Evolutionary conservation across 2,113 vertebrate species (phyloP).

Genomic region (Tor tambroides): DNA sequence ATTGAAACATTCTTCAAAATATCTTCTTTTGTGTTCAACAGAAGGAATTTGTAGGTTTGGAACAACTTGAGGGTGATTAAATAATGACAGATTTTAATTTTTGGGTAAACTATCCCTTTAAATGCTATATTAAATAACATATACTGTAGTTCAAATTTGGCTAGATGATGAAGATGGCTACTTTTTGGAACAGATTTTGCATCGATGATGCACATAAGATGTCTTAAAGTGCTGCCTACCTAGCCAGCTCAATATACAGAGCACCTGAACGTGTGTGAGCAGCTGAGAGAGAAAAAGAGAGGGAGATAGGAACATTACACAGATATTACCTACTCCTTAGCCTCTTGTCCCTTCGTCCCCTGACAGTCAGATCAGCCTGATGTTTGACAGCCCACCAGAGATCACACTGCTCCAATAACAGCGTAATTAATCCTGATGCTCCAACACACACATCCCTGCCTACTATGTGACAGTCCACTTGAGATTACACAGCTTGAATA

Average conservation of each 20-base stretch:
- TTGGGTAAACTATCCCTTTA: not conserved
- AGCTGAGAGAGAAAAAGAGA: not conserved
- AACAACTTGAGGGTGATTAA: no score
- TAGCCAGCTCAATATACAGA: not conserved
- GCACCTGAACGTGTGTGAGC: constrained; percentile 4
- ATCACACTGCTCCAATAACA: constrained; percentile 37
- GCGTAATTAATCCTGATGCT: constrained; percentile 50
- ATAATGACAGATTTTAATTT: not conserved
- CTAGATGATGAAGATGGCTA: not conserved
- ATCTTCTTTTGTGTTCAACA: no score
- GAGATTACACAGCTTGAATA: constrained; percentile 57
- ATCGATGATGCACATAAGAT: not conserved
- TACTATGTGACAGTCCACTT: constrained; percentile 50
- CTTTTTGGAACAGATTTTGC: not conserved
- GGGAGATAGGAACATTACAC: constrained; percentile 3
- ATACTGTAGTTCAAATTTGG: not conserved
- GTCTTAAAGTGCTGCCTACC: not conserved
- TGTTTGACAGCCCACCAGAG: constrained; percentile 47
- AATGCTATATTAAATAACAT: not conserved
- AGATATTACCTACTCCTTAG: constrained; percentile 24
- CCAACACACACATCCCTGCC: constrained; percentile 43
- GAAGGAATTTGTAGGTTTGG: no score
- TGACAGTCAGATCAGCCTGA: constrained; percentile 38
- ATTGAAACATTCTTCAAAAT: no score
- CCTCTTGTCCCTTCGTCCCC: constrained; percentile 4